Percentiles rank a stretch among this genome's conserved stretches.
Evolutionary conservation across 64 coral and sea anemone genomes (phyloP).

Genomic region (Acropora yongei): DNA sequence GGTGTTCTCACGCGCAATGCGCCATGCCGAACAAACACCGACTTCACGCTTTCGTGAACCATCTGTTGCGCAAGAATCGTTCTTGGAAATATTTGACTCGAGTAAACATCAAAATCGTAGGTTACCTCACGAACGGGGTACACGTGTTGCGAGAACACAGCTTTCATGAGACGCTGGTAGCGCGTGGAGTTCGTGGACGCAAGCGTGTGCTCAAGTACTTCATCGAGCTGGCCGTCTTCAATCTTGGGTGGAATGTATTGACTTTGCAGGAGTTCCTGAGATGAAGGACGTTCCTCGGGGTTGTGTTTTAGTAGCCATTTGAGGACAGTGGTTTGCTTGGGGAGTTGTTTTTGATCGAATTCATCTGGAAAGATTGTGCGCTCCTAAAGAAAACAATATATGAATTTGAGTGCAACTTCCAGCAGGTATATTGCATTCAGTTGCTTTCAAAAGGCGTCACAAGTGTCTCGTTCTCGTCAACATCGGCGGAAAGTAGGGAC

Average conservation of each 20-base stretch:
- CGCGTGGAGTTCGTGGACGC: constrained; percentile 82
- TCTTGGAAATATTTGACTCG: constrained; percentile 31
- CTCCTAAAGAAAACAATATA: constrained; percentile 47
- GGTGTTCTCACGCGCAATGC: constrained; percentile 75
- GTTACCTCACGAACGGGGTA: constrained; percentile 73
- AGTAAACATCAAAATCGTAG: constrained; percentile 81
- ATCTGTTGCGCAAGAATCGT: constrained; percentile 68
- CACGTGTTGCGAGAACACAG: constrained; percentile 82
- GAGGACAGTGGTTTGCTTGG: constrained; percentile 76
- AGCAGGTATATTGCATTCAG: too few species aligned
- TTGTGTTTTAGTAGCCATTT: constrained; percentile 91
- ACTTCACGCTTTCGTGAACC: constrained; percentile 75
- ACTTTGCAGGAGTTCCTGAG: constrained; percentile 87
- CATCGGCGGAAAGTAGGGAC: too few species aligned
- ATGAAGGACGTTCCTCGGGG: constrained; percentile 80
- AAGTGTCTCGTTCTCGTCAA: too few species aligned
- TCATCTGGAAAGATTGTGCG: constrained; percentile 83
- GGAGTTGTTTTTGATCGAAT: constrained; percentile 70
- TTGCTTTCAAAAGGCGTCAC: too few species aligned
- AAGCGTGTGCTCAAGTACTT: constrained; percentile 78
- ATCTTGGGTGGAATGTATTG: constrained; percentile 92
- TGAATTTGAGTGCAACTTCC: too few species aligned
- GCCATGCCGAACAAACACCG: constrained; percentile 80
- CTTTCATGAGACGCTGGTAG: constrained; percentile 79
- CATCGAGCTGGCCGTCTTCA: constrained; percentile 76